Evolutionary conservation across 2,113 vertebrate species (phyloP).

Genomic region (Scolopax mira): DNA sequence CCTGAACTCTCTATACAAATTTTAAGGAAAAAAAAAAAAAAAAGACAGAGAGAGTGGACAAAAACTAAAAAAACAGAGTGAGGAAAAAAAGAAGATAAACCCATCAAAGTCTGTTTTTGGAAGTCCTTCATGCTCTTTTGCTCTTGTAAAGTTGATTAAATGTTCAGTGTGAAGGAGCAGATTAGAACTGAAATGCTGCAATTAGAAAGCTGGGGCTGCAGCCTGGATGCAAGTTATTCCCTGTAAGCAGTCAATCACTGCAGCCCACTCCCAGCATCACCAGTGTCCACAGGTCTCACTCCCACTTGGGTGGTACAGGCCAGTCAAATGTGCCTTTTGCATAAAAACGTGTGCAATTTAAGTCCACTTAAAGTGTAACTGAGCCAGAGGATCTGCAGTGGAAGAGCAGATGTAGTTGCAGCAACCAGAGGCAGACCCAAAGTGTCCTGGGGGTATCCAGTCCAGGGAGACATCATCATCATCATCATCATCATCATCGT

Average conservation of each 20-base stretch:
- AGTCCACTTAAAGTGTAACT: neutral
- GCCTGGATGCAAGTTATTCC: fast-evolving
- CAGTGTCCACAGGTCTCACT: too few relatives aligned
- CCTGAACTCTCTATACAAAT: neutral
- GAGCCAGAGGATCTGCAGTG: neutral
- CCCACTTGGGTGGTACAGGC: fast-evolving
- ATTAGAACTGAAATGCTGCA: neutral
- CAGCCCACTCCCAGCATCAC: neutral
- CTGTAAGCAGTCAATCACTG: neutral
- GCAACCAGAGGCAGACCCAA: neutral
- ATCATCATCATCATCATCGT: neutral
- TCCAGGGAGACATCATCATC: neutral
- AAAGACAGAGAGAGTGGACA: neutral
- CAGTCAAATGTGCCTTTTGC: fast-evolving
- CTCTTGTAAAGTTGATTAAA: neutral
- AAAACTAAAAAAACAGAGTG: neutral
- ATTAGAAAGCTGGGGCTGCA: neutral
- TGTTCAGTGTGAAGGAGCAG: neutral
- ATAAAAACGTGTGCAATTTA: fast-evolving
- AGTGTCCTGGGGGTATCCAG: fast-evolving
- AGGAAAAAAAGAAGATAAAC: neutral
- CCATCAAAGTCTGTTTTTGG: neutral
- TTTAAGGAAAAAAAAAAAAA: neutral
- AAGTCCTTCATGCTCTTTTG: neutral
- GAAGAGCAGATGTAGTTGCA: neutral